Base-by-base conservation (phyloP, 92 coral and sea anemone genomes). In the Porites divaricata region DNA sequence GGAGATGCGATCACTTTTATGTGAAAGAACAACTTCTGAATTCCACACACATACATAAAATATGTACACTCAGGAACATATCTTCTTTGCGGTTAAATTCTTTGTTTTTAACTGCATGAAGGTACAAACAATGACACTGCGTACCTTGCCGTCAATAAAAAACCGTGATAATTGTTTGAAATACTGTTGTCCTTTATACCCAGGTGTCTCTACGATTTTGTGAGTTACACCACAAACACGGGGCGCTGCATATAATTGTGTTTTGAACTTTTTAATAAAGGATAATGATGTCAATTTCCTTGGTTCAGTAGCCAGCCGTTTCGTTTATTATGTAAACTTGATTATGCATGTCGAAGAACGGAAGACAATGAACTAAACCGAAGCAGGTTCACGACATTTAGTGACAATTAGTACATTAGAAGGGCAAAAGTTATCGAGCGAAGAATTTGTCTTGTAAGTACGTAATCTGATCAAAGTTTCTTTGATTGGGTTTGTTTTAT, bases 301-400 rank as follows among this genome's bases (percentile, higher is more conserved):
- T 41, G 85, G 76, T 25, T 67, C 54, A 70, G 17, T 13, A 53
- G 63, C 10, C n/a, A 53, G 63, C 6, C n/a, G 66, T 72, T 80
- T 79, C 68, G 85, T 80, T 20, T 45, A 80, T 16, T 70, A 80
- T 80, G 85, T 80, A 80, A 80, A 80, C 56, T 80, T 28, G 10
- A 28, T 68, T 69, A 80, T 53, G 61, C 56, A 26, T 67, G 67
- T 23, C 53, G 19, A 22, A 64, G 35, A 3, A 50, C 68, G 19
- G 48, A 22, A 48, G 67, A 45, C 81, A 35, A 13, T 49, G 80
- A 53, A 65, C 63, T 63, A 22, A 74, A 50, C 45, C 69, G 48
- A n/a, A 49, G 68, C 53, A 9, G 52, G 63, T 62, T 28, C 23
- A 35, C 45, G 45, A 35, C 45, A 52, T 15, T 24, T 52, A 52